Evolutionary conservation across 2,888 invertebrate genomes (phyloP), one percentile per base, ranked within the genome.

Genomic region (Mellilla xanthometata): DNA sequence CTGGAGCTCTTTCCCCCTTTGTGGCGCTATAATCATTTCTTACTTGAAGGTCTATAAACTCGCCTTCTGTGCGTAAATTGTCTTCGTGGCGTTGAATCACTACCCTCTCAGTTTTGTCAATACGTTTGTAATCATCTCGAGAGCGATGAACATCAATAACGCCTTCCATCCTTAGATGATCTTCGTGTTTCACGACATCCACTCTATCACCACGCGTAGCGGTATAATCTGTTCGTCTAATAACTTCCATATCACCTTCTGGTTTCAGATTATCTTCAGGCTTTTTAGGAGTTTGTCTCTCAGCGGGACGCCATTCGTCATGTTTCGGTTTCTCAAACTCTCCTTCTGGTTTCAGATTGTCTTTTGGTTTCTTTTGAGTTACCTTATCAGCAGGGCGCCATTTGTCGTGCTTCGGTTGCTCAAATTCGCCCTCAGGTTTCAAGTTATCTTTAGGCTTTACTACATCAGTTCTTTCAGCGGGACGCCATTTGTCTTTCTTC

Each of bases 131-230:
- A 59, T 92, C 92, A 60, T 91, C 92, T 39, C 91, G 81, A 9
- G 90, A 87, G 12, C 91, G 84, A 56, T 80, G 84, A 6, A 79
- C 66, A 52, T 91, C 89, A 38, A 92, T 90, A 35, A 84, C 91
- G 1, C 94, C 94, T 72, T 94, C 93, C 90, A 94, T 92, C 66
- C 88, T 91, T 1, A 94, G 76, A 67, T 94, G 93, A 68, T 95
- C 94, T 72, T 93, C 92, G 54, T 91, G 93, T 62, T 72, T 90
- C 1, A 92, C 90, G 1, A 93, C 75, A 44, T 93, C 91, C 1
- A 91, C 90, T 40, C 93, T 81, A 65, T 94, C 94, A 4, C 92
- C 93, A 39, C 82, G 82, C 12, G 90, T 87, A 3, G 90, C 85
- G 9, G 84, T 84, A 44, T 83, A 88, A 70, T 71, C 90, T 52